Base-by-base conservation (phyloP, 2,888 invertebrate species). In the Dicyrtoma fusca region DNA sequence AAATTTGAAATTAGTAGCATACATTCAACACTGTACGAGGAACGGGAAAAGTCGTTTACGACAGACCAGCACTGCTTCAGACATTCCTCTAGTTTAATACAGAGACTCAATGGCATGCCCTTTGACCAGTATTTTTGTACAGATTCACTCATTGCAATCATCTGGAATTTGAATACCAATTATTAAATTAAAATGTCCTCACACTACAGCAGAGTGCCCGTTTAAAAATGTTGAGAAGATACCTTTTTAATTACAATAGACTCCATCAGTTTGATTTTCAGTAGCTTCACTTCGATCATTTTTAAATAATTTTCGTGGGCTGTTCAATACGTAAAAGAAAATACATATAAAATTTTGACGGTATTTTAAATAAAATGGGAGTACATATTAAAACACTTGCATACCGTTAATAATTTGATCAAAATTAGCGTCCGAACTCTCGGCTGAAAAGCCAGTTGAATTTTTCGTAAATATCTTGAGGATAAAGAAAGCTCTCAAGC, bases 41-140 rank as follows among this genome's bases (percentile, higher is more conserved):
- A 63, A 1, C 25, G 34, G 21, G 34, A 53, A 26, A 63, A 70
- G n/a, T 70, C 63, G 25, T 26, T 73, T 6, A 78, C 73, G 10
- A 76, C 65, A 17, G 66, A 69, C 78, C 78, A 78, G 44, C 77
- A 78, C 44, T 78, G 76, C 26, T 74, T 75, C 8, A 78, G 47
- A 11, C 74, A 74, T 21, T 77, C 76, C 57, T 76, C 75, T 0
- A 75, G 19, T 21, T 63, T 51, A 19, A 73, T 51, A 44, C 73
- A 65, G 0, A 47, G 64, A 11, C 45, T 47, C 14, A 62, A 62
- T 2, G 71, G 19, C 44, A 76, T 65, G 25, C 76, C 75, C n/a
- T 21, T 74, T 1, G n/a, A 14, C 78, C 78, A 78, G 17, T 17
- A 21, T 14, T 65, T 64, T 13, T 63, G 45, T 3, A 78, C 11